Percentiles rank a stretch among this genome's conserved stretches.
These are phyloP conservation scores for Andrena camellia DNA, from an alignment of 2,888 invertebrate genomes.

Conservation along the genomic window DNA sequence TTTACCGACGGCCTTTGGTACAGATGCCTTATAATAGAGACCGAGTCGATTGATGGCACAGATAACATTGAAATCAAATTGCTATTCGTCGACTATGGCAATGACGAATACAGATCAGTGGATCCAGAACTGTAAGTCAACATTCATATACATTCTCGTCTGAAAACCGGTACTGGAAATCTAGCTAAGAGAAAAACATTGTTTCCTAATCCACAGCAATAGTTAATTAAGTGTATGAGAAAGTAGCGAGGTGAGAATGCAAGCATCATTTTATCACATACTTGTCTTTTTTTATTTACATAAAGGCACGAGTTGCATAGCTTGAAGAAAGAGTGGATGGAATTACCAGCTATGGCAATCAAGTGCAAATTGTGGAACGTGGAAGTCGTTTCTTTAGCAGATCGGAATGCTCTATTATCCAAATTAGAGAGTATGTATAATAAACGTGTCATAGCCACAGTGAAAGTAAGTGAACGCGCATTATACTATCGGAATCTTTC, in stretches of 20 bases:
- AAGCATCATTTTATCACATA: not conserved
- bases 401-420: not conserved
- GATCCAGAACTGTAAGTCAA: slow-evolving; percentile 61
- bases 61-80: slow-evolving; percentile 86
- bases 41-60: slow-evolving; percentile 78
- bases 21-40: slow-evolving; percentile 88
- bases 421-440: slow-evolving; percentile 45
- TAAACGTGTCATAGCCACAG: slow-evolving; percentile 49
- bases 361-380: slow-evolving; percentile 72
- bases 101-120: slow-evolving; percentile 85
- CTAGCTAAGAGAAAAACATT: not conserved
- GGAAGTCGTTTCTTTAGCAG: slow-evolving; percentile 13
- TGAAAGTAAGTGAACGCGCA: slow-evolving; percentile 63
- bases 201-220: not conserved
- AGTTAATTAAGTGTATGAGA: not conserved
- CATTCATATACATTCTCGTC: not conserved
- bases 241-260: too few species aligned
- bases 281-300: slow-evolving; percentile 5
- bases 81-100: slow-evolving; percentile 92
- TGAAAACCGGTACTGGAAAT: not conserved
- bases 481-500: not conserved
- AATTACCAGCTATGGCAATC: slow-evolving; percentile 71
- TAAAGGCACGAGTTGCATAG: slow-evolving; percentile 34
- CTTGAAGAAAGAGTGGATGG: slow-evolving; percentile 74
- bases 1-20: slow-evolving; percentile 91